phyloP scores from a whole-genome alignment of 2,113 vertebrate species.

The Todiramphus chloris region DNA sequence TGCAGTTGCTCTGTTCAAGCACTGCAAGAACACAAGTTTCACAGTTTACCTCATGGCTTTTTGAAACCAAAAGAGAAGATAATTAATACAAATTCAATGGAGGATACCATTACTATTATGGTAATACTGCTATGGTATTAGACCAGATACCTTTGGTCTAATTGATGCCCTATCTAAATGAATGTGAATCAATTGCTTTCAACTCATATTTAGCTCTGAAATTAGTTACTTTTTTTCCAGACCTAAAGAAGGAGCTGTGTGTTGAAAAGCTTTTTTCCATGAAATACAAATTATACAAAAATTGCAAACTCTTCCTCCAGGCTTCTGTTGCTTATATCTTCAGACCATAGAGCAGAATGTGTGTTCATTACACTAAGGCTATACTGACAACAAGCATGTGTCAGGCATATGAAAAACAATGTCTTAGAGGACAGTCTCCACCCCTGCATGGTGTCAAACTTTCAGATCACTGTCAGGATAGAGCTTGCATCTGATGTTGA shows the following conservation, averaged over 20 bases:
- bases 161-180: background rate
- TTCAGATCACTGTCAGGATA: background rate
- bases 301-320: background rate
- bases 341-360: background rate
- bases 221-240: background rate
- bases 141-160: background rate
- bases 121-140: too few species aligned
- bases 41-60: background rate
- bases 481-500: background rate
- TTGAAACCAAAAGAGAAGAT: background rate
- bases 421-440: background rate
- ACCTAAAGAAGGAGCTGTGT: background rate
- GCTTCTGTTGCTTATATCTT: background rate
- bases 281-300: background rate
- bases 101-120: background rate
- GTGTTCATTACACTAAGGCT: background rate
- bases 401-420: background rate
- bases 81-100: background rate
- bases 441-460: background rate
- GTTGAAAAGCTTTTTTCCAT: background rate
- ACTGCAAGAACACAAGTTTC: background rate
- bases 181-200: background rate
- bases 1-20: background rate
- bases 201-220: background rate
- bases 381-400: background rate